A percentile compares a stretch with the other conserved stretches of the same genome.
Evolutionary conservation across 2,797 vertebrate genomes (phyloP).

Genomic region (Enteromius trimaculatus): DNA sequence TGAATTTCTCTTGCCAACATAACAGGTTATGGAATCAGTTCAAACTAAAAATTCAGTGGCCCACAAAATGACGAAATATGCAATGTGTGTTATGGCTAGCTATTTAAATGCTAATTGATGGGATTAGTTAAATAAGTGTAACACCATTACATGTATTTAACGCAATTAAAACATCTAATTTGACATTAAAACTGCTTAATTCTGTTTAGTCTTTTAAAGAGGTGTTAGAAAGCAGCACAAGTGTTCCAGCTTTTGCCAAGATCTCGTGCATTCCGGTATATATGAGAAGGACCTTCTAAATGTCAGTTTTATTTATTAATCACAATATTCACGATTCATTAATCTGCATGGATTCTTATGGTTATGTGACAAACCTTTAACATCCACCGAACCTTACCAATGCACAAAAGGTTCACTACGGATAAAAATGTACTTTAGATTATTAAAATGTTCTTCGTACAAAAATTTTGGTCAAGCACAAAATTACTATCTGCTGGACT

Average conservation of each 20-base stretch:
- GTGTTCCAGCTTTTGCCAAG: background rate
- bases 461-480: no score
- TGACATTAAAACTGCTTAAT: slow-evolving; percentile 20
- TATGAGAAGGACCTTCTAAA: slow-evolving; percentile 3
- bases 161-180: slow-evolving; percentile 4
- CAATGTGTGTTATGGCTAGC: background rate
- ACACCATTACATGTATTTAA: slow-evolving; percentile 4
- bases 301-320: slow-evolving; percentile 32
- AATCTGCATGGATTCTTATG: background rate
- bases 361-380: background rate
- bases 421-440: background rate
- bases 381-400: background rate
- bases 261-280: background rate
- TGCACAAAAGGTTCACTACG: background rate
- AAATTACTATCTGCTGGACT: background rate
- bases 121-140: slow-evolving; percentile 26
- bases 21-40: slow-evolving; percentile 30
- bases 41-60: slow-evolving; percentile 1
- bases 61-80: slow-evolving; percentile 16
- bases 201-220: background rate
- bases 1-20: slow-evolving; percentile 25
- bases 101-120: slow-evolving; percentile 28
- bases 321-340: slow-evolving; percentile 16
- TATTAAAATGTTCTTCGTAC: background rate
- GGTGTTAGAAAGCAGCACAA: background rate